phyloP scores from a whole-genome alignment of 2,797 vertebrate genomes.

The Garrulus glandarius region DNA sequence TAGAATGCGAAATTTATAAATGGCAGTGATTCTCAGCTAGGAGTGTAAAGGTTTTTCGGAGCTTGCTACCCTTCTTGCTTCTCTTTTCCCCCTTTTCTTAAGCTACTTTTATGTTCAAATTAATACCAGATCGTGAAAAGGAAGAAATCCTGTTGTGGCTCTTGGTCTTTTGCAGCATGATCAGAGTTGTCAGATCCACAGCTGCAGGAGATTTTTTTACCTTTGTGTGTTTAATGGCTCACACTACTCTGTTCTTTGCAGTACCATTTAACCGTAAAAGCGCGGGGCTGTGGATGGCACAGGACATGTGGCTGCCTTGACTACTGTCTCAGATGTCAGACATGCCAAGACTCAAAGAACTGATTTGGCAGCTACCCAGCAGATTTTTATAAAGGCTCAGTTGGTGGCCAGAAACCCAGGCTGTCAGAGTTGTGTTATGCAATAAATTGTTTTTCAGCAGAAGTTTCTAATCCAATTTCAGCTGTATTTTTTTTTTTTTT shows the following conservation, averaged over 20 bases:
- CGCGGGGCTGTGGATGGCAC: conserved; percentile 11
- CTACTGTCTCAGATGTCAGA: conserved; percentile 59
- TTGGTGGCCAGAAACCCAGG: conserved; percentile 72
- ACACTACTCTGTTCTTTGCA: background rate
- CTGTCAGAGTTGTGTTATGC: conserved; percentile 73
- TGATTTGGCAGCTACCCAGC: conserved; percentile 77
- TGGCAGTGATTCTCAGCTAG: background rate
- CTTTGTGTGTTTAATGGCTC: background rate
- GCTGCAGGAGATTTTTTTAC: conserved; percentile 7
- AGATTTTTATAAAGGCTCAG: conserved; percentile 74
- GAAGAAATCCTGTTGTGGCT: background rate
- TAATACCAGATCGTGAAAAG: conserved; percentile 24
- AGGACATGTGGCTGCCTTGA: conserved; percentile 66
- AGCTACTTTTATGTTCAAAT: conserved; percentile 34
- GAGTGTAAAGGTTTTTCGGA: background rate
- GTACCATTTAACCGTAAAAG: background rate
- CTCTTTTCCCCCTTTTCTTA: background rate
- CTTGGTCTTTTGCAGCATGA: background rate
- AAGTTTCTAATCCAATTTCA: conserved; percentile 77
- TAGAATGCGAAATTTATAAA: conserved; percentile 20
- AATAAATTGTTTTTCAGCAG: conserved; percentile 72
- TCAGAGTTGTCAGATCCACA: conserved; percentile 23
- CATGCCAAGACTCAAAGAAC: conserved; percentile 69
- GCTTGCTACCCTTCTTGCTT: background rate
- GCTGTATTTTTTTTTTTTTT: conserved; percentile 56